Base-by-base conservation (phyloP, 2,113 vertebrate species). In the Cathartes aura region DNA sequence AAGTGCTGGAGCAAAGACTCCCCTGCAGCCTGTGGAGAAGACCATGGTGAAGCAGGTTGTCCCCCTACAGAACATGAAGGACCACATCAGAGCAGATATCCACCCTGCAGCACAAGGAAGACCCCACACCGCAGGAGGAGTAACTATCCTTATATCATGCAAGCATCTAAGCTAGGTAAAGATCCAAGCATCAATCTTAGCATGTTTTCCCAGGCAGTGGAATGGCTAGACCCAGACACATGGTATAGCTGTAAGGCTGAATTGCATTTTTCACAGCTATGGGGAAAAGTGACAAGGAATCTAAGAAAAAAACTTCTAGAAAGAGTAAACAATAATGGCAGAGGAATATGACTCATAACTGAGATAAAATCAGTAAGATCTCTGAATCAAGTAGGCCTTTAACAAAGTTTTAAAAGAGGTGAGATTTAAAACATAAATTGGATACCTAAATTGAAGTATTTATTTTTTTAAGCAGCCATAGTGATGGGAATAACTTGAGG, bases 41-140 rank as follows among this genome's bases (percentile, higher is more conserved):
- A 15, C 18, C n/a, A 29, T 20, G 15, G 15, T 36, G 62, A 84
- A 76, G 40, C 36, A 67, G 23, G 18, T 43, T 87, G 30, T 52
- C 5, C 27, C 18, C 4, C 36, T 36, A 16, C 2, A 43, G 40
- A 66, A 75, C 52, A 53, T 13, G 17, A 89, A 82, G 32, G 56
- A 40, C 8, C 2, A 26, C 3, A 0, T 24, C 0, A 0, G 10
- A 81, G 32, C n/a, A 63, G 11, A 34, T 36, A 72, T 23, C 53
- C 14, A 50, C 24, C 14, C n/a, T 76, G 23, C 48, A 80, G 56
- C 55, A 47, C 52, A 50, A 12, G 36, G 26, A 62, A n/a, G 32
- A 70, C 12, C 17, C 6, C 38, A 72, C 23, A 53, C 30, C 8
- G 6, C n/a, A 36, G 21, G 5, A 82, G 27, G 4, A 74, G 23